These are phyloP conservation scores for Naja naja DNA, from an alignment of 2,113 vertebrate genomes.

Conservation along the genomic window DNA sequence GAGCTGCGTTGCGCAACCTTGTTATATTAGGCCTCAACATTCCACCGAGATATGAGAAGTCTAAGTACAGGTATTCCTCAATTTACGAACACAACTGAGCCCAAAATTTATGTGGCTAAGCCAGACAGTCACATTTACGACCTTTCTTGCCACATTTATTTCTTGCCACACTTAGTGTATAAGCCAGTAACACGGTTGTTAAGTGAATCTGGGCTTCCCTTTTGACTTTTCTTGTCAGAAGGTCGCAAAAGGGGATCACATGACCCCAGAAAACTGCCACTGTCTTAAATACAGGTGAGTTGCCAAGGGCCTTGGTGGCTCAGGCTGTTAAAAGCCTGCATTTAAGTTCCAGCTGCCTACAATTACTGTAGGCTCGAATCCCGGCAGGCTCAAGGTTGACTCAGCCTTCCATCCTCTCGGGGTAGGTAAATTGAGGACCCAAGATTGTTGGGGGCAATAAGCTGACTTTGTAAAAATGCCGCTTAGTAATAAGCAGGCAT, in stretches of 20 bases:
- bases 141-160: background rate
- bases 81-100: background rate
- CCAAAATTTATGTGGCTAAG: background rate
- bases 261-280: background rate
- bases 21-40: background rate
- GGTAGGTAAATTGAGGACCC: too few relatives aligned
- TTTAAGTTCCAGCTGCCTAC: too few relatives aligned
- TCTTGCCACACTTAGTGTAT: background rate
- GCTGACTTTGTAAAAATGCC: too few relatives aligned
- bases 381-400: too few relatives aligned
- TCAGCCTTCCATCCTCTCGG: too few relatives aligned
- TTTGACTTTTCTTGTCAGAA: background rate
- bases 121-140: background rate
- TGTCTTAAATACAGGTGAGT: background rate
- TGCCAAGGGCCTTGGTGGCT: too few relatives aligned
- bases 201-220: background rate
- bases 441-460: too few relatives aligned
- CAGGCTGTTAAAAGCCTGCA: too few relatives aligned
- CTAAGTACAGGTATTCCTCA: background rate
- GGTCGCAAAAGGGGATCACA: background rate
- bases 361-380: too few relatives aligned
- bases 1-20: too few relatives aligned
- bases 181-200: background rate
- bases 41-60: background rate
- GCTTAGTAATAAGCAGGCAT: too few relatives aligned